These are phyloP conservation scores for Amblyteles armatorius DNA, from an alignment of 2,888 invertebrate species.

Conservation along the genomic window DNA sequence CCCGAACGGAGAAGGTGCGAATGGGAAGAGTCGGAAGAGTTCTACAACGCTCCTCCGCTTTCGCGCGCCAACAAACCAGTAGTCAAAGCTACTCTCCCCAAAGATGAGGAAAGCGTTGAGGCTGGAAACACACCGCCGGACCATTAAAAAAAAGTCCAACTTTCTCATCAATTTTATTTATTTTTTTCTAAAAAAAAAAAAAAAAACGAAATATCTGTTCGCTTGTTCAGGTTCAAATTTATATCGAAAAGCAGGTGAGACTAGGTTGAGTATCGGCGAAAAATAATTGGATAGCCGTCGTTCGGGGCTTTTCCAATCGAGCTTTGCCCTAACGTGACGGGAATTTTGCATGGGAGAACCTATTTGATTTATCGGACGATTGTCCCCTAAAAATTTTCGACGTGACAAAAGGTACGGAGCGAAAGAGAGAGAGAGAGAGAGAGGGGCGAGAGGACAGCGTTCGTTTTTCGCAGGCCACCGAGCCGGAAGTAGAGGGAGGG, in stretches of 20 bases:
- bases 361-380: slow-evolving; percentile 8
- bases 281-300: background rate
- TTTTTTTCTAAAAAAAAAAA: background rate
- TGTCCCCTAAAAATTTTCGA: background rate
- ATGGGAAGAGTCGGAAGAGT: background rate
- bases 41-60: background rate
- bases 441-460: background rate
- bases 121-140: background rate
- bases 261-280: background rate
- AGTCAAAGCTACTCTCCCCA: background rate
- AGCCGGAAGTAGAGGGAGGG: slow-evolving; percentile 6
- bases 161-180: background rate
- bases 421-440: background rate
- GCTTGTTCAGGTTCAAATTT: background rate
- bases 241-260: background rate
- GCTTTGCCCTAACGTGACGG: background rate
- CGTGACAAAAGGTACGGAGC: background rate
- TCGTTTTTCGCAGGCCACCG: slow-evolving; percentile 17
- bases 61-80: slow-evolving; percentile 7
- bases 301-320: background rate
- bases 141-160: background rate
- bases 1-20: background rate
- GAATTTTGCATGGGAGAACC: background rate
- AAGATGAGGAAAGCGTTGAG: background rate
- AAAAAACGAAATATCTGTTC: background rate